phyloP scores from a whole-genome alignment of 1,140 invertebrate species.

The Macrosteles quadrilineatus region DNA sequence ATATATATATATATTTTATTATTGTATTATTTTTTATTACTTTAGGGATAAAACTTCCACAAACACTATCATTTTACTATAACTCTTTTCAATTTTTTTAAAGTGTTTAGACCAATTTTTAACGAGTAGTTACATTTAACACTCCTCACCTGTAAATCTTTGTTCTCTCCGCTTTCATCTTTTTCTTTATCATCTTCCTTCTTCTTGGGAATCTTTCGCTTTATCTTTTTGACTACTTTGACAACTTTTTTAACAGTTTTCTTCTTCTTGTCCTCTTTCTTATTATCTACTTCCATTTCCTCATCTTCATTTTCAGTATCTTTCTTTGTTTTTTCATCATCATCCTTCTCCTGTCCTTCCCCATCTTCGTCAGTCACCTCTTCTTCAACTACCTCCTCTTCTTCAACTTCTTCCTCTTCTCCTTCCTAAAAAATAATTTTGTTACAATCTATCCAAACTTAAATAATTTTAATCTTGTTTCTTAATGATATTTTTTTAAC shows the following conservation, averaged over 20 bases:
- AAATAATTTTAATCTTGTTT: no score
- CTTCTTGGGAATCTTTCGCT: conserved; percentile 28
- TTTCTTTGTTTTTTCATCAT: conserved; percentile 24
- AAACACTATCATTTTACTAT: no score
- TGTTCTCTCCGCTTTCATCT: conserved; percentile 26
- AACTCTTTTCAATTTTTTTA: conserved; percentile 11
- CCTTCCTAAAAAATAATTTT: conserved; percentile 9
- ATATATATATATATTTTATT: no score
- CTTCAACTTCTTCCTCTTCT: conserved; percentile 24
- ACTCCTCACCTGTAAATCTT: conserved; percentile 23
- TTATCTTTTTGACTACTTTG: conserved; percentile 24
- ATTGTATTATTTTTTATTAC: no score
- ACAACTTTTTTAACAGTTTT: conserved; percentile 23
- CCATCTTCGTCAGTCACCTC: conserved; percentile 29
- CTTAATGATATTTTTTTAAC: no score
- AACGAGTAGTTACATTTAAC: conserved; percentile 9
- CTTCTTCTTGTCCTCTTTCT: conserved; percentile 28
- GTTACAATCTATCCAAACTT: no score
- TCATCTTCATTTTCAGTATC: conserved; percentile 26
- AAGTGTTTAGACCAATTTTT: neutral
- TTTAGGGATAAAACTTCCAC: no score
- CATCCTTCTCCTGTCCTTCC: conserved; percentile 31
- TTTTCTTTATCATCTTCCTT: conserved; percentile 23
- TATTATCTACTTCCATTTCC: conserved; percentile 28
- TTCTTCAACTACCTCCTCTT: conserved; percentile 31